Percentiles rank a stretch among this genome's conserved stretches.
phyloP scores from a whole-genome alignment of 1,140 invertebrate species.

The Eriosoma lanigerum region DNA sequence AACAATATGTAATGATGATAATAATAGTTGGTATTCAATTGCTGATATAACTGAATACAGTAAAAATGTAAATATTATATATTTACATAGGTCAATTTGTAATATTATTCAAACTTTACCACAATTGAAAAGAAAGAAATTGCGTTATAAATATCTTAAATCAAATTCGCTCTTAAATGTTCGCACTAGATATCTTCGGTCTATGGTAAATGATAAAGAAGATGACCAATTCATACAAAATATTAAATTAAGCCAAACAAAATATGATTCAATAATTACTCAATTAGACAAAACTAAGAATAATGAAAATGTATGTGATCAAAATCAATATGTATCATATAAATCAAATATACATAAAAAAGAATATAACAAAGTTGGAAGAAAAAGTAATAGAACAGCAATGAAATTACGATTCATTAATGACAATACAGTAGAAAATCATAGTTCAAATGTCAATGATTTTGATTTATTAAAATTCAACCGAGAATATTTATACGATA shows the following conservation, averaged over 20 bases:
- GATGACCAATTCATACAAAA: neutral
- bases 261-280: neutral
- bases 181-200: neutral
- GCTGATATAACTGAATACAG: slow-evolving; percentile 19
- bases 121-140: neutral
- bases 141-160: neutral
- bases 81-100: slow-evolving; percentile 16
- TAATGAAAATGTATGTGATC: neutral
- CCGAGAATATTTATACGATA: neutral
- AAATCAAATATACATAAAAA: neutral
- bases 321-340: neutral
- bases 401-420: neutral
- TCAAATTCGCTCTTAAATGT: neutral
- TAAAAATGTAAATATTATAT: neutral
- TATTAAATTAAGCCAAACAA: neutral
- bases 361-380: neutral
- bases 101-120: slow-evolving; percentile 14
- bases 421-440: neutral
- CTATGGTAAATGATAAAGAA: neutral
- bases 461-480: neutral
- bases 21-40: slow-evolving; percentile 4
- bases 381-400: neutral
- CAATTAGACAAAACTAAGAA: neutral
- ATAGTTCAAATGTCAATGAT: neutral
- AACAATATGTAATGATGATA: slow-evolving; percentile 28